Percentiles rank a stretch among this genome's conserved stretches.
phyloP scores from a whole-genome alignment of 2,113 vertebrate genomes.

The Notiomystis cincta region DNA sequence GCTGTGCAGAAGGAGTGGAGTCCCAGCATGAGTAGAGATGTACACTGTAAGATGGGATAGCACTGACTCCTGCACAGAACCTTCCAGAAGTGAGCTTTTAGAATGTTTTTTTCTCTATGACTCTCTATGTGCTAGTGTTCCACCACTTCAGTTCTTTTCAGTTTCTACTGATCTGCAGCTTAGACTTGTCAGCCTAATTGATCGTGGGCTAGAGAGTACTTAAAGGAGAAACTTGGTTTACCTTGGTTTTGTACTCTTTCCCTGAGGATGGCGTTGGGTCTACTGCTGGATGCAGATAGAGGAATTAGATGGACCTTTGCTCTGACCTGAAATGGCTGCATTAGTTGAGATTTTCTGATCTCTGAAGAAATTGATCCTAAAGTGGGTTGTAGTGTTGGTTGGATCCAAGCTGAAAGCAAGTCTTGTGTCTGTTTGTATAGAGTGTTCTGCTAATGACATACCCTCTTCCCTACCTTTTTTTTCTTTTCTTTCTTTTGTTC shows the following conservation, averaged over 20 bases:
- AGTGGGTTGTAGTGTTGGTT: not conserved
- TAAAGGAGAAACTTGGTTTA: not conserved
- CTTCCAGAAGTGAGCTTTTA: rapidly evolving
- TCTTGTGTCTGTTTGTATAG: rapidly evolving
- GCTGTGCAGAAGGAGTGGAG: not conserved
- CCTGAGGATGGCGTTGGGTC: not conserved
- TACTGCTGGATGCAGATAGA: not conserved
- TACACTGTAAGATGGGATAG: not conserved
- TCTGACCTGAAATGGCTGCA: not conserved
- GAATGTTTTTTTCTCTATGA: rapidly evolving
- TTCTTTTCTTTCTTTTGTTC: too few species aligned
- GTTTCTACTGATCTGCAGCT: not conserved
- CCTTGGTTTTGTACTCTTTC: not conserved
- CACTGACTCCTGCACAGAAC: not conserved
- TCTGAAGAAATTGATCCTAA: not conserved
- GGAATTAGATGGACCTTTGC: not conserved
- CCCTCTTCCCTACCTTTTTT: not conserved
- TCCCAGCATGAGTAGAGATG: not conserved
- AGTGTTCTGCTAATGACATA: not conserved
- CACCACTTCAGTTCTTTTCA: not conserved
- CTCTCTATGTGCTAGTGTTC: not conserved
- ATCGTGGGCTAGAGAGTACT: not conserved
- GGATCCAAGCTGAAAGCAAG: not conserved
- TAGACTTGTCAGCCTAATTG: not conserved
- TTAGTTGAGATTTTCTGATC: not conserved